Base-by-base conservation (phyloP, 2,888 invertebrate species). In the Caenorhabditis sp. region DNA sequence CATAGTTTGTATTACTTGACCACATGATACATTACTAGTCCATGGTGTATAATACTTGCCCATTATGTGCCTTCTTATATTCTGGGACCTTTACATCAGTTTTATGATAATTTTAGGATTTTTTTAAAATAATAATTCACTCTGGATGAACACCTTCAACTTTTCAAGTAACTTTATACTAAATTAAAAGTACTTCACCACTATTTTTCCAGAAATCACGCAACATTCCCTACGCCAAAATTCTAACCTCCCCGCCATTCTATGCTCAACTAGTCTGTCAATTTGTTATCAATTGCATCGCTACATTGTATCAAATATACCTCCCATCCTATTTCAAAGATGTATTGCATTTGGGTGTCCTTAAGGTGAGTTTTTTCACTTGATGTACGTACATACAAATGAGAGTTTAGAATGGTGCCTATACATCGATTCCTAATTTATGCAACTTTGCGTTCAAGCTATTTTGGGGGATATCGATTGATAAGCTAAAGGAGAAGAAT, bases 261-360 rank as follows among this genome's bases (percentile, higher is more conserved):
- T 63, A 69, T 14, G 78, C 78, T 1, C 78, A 78, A 62, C 61
- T 81, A 1, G 62, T 75, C 12, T 78, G 73, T 38, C 76, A 78
- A 53, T 78, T 78, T 31, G 70, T 78, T 3, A 74, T 82, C 58
- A 78, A 83, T 54, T 76, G 76, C 20, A 72, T 81, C 5, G 76
- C 75, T 27, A 77, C 82, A 3, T 65, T 85, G 14, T 67, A 83
- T n/a, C 78, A 78, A 66, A 72, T 77, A 20, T 85, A 81, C 57
- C 70, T 86, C 7, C 85, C 85, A 2, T 70, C 78, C n/a, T 85
- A 83, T 54, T 73, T 84, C 61, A 82, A 83, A 58, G 84, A 85
- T 43, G 78, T 80, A 17, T 75, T 80, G 17, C 65, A 70, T 57
- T 64, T 80, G 56, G 74, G 76, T 25, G 76, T 80, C 8, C 70